Conservation (phyloP, 37 sponge, comb jelly and placozoan species). For the Tethya wilhelma region DNA sequence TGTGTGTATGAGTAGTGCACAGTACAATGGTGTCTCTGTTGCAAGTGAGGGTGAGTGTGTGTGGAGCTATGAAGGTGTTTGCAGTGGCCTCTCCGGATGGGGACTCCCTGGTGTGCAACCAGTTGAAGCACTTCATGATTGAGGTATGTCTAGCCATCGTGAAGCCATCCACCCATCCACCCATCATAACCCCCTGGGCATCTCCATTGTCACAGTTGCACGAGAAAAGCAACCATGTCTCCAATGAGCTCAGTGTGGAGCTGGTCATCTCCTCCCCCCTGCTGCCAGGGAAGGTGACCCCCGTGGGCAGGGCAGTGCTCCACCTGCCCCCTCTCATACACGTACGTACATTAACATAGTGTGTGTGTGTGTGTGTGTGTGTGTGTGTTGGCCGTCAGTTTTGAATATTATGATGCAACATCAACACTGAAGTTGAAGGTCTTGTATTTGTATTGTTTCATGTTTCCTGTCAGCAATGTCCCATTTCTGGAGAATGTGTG, state of each 20-base stretch:
- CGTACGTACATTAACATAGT: too few species aligned
- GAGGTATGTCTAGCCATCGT: neutral
- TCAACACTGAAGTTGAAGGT: neutral
- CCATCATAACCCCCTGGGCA: too few species aligned
- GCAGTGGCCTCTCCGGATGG: too few species aligned
- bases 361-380: too few species aligned
- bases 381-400: neutral
- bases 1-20: neutral
- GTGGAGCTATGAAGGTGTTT: neutral
- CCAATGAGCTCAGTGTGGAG: neutral
- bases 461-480: conserved; percentile 1
- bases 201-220: too few species aligned
- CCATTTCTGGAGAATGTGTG: conserved; percentile 5
- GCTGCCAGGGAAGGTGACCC: neutral
- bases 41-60: too few species aligned
- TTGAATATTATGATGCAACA: too few species aligned
- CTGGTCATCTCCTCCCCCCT: conserved; percentile 17
- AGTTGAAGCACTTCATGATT: conserved; percentile 9
- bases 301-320: conserved; percentile 3
- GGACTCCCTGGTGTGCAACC: too few species aligned
- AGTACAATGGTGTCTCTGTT: too few species aligned
- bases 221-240: too few species aligned
- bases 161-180: neutral
- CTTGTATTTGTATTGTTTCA: neutral
- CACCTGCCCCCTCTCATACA: conserved; percentile 20